A percentile compares a stretch with the other conserved stretches of the same genome.
These are phyloP conservation scores for Hemicentrotus pulcherrimus DNA, from an alignment of 35 echinoderm and acorn worm species.

Conservation along the genomic window DNA sequence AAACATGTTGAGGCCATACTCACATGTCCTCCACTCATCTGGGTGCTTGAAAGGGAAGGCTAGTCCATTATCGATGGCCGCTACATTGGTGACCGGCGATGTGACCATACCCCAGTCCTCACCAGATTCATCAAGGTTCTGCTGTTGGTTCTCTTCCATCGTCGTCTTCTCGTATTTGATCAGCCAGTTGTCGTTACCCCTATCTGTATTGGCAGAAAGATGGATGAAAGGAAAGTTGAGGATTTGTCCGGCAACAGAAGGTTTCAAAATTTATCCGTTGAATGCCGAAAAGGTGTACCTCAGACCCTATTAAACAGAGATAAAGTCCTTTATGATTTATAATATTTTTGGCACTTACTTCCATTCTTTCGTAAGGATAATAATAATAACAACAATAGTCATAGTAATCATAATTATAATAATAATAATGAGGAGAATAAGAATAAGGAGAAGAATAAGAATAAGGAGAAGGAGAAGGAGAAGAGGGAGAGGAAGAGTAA, in stretches of 20 bases:
- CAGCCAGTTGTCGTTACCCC: conserved; percentile 98
- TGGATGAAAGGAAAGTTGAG: too few relatives aligned
- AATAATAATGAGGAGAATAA: too few relatives aligned
- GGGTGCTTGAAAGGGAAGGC: conserved; percentile 99
- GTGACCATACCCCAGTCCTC: conserved; percentile 88
- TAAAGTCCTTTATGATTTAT: too few relatives aligned
- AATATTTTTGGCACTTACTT: too few relatives aligned
- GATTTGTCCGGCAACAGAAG: too few relatives aligned
- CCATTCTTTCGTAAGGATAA: not conserved
- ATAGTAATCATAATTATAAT: not conserved
- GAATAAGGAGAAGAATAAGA: too few relatives aligned
- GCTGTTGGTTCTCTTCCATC: conserved; percentile 60
- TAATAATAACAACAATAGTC: not conserved
- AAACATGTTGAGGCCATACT: conserved; percentile 47
- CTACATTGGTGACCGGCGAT: conserved; percentile 81
- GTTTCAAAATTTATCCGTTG: too few relatives aligned
- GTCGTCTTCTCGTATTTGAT: conserved; percentile 91
- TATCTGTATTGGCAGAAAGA: conserved; percentile 62
- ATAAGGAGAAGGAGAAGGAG: too few relatives aligned
- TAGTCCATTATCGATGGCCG: conserved; percentile 98
- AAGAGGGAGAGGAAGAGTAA: too few relatives aligned
- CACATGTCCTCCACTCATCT: conserved; percentile 97
- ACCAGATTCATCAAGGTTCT: conserved; percentile 57
- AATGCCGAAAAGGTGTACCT: too few relatives aligned
- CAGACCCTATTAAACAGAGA: too few relatives aligned